Conservation (phyloP, 2,797 vertebrate genomes). For the Kryptolebias ocellatus region DNA sequence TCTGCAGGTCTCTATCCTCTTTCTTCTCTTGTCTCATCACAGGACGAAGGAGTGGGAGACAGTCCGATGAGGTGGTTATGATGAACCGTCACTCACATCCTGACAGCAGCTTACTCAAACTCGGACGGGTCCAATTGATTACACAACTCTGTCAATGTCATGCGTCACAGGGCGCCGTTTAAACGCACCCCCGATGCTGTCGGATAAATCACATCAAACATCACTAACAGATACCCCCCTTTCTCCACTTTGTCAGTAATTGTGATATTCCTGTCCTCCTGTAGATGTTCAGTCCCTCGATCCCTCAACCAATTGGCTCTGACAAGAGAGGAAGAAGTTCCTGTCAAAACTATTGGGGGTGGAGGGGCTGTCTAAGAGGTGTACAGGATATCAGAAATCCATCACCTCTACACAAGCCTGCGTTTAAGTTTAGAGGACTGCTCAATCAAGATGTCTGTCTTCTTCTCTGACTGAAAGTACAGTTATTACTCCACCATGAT, state of each 20-base stretch:
- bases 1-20: constrained; percentile 43
- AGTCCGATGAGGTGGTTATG: constrained; percentile 68
- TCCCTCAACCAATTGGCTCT: constrained; percentile 84
- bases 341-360: constrained; percentile 82
- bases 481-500: constrained; percentile 69
- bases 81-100: constrained; percentile 75
- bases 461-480: constrained; percentile 52
- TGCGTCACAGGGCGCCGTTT: constrained; percentile 85
- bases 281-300: constrained; percentile 80
- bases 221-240: constrained; percentile 82
- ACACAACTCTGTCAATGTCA: constrained; percentile 91
- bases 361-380: constrained; percentile 73
- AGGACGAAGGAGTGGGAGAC: neutral
- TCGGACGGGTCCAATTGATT: constrained; percentile 89
- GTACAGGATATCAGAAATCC: constrained; percentile 82
- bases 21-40: constrained; percentile 39
- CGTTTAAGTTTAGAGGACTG: constrained; percentile 59
- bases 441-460: constrained; percentile 72
- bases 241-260: constrained; percentile 87
- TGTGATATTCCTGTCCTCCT: constrained; percentile 83
- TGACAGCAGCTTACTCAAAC: constrained; percentile 79
- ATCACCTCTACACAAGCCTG: constrained; percentile 74
- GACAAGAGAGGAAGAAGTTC: constrained; percentile 82
- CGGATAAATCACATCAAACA: constrained; percentile 92
- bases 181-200: constrained; percentile 83